A percentile compares a stretch with the other conserved stretches of the same genome.
Conservation (phyloP, 2,888 invertebrate species). For the Endomychus coccineus region DNA sequence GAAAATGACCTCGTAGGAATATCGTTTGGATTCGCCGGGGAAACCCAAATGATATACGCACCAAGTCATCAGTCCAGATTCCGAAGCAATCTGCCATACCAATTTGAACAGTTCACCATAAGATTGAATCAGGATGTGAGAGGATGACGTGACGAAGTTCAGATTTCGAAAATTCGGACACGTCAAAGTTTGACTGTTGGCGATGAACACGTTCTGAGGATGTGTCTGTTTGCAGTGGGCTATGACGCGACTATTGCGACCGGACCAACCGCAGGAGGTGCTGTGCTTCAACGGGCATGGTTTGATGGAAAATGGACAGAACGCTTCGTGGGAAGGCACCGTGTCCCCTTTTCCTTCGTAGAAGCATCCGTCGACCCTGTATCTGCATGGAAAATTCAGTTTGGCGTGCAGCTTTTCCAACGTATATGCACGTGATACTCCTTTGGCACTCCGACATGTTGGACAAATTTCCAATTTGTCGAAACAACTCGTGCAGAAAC, state of each 20-base stretch:
- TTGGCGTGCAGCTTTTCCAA: conserved; percentile 12
- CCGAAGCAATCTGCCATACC: conserved; percentile 21
- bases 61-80: conserved; percentile 24
- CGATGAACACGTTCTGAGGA: conserved; percentile 1
- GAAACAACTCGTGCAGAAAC: conserved; percentile 11
- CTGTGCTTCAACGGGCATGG: conserved; percentile 7
- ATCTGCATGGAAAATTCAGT: conserved; percentile 12
- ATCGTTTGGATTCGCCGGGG: conserved; percentile 9
- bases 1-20: conserved; percentile 6
- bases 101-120: conserved; percentile 21
- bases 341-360: conserved; percentile 3
- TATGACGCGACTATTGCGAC: conserved; percentile 1
- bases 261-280: conserved; percentile 9
- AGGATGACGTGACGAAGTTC: conserved; percentile 6
- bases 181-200: conserved; percentile 7
- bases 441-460: conserved; percentile 10
- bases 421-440: conserved; percentile 8
- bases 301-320: conserved; percentile 6
- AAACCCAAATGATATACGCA: conserved; percentile 20
- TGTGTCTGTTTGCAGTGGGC: conserved; percentile 10
- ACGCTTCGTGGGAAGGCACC: conserved; percentile 6
- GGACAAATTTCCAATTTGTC: conserved; percentile 12
- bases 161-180: conserved; percentile 9
- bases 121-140: conserved; percentile 16
- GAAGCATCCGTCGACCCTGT: conserved; percentile 8